phyloP scores from a whole-genome alignment of 2,113 vertebrate genomes.

The Anguilla japonica region DNA sequence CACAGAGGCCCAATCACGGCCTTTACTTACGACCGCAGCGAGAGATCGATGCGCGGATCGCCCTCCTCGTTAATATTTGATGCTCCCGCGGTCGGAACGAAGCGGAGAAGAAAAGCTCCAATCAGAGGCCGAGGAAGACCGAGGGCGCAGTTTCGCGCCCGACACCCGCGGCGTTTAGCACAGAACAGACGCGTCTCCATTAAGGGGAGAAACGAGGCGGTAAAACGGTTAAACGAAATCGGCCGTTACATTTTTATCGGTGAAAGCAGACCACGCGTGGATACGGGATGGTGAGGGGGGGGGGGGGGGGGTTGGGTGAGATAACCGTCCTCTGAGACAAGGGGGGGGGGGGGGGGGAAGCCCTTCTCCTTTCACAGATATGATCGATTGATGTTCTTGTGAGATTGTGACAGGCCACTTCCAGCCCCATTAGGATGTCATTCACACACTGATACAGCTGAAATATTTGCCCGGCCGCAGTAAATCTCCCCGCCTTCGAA shows the following conservation, averaged over 20 bases:
- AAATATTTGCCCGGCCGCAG: not conserved
- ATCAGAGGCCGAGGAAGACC: not conserved
- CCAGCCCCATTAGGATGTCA: not conserved
- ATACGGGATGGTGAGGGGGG: not conserved
- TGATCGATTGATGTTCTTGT: constrained; percentile 1
- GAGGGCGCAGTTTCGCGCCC: not conserved
- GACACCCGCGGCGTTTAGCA: not conserved
- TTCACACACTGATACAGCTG: not conserved
- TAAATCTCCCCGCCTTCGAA: not conserved
- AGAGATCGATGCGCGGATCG: not conserved
- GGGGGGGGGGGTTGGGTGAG: not conserved
- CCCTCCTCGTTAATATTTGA: constrained; percentile 24
- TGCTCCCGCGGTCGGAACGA: not conserved
- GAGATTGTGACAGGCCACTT: not conserved
- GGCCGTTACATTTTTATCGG: not conserved
- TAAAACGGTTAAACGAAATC: not conserved
- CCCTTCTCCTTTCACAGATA: not conserved
- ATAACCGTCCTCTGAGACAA: not conserved
- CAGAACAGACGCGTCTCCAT: not conserved
- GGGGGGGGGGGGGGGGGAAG: too few species aligned
- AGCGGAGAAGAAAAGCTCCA: not conserved
- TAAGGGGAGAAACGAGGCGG: not conserved
- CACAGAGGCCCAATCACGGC: too few species aligned
- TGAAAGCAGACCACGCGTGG: not conserved
- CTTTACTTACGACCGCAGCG: not conserved